Evolutionary conservation across 2,797 vertebrate species (phyloP).

Genomic region (Cirrhinus molitorella): DNA sequence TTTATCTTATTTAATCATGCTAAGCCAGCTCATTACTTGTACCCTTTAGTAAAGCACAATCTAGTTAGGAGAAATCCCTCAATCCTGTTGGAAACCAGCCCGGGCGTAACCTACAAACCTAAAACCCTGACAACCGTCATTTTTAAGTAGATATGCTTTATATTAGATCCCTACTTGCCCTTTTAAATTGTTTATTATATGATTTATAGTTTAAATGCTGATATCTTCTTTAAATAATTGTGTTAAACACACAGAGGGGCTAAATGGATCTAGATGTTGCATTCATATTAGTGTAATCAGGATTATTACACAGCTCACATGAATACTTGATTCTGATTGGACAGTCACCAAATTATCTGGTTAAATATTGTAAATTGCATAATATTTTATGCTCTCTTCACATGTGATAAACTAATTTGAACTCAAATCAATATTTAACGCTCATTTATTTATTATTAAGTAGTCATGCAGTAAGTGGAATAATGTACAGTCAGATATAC

Average conservation of each 20-base stretch:
- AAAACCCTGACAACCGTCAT: slow-evolving; percentile 37
- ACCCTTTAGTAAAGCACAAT: slow-evolving; percentile 68
- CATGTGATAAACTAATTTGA: not conserved
- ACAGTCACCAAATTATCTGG: not conserved
- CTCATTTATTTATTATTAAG: not conserved
- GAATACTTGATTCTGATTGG: not conserved
- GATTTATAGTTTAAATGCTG: not conserved
- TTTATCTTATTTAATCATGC: slow-evolving; percentile 76
- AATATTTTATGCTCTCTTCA: not conserved
- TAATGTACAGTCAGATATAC: not conserved
- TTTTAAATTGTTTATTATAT: not conserved
- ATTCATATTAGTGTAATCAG: not conserved
- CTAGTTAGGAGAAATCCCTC: slow-evolving; percentile 69
- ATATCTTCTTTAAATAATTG: not conserved
- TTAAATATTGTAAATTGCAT: not conserved
- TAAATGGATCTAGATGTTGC: not conserved
- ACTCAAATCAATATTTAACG: not conserved
- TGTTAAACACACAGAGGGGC: not conserved
- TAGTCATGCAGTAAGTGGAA: not conserved
- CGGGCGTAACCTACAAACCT: slow-evolving; percentile 72
- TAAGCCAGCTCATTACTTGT: slow-evolving; percentile 74
- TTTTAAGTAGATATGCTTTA: slow-evolving; percentile 46
- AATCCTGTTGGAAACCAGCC: slow-evolving; percentile 76
- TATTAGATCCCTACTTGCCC: not conserved
- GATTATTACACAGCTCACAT: not conserved